Conservation (phyloP, 2,888 invertebrate species). For the Stomorhina lunata region DNA sequence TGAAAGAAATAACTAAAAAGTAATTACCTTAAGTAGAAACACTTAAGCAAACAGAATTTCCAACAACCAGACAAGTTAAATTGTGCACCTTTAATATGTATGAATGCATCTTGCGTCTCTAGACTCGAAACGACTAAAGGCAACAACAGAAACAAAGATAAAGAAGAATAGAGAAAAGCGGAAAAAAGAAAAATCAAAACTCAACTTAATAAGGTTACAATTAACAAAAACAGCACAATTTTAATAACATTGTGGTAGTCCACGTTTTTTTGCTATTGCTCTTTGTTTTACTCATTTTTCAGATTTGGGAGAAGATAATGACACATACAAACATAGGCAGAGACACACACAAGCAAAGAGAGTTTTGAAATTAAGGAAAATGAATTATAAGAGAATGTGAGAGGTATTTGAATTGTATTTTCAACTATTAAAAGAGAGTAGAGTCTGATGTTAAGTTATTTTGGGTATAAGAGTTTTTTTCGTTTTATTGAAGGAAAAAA, state of each 20-base stretch:
- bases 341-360: too few relatives aligned
- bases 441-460: not conserved
- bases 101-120: too few relatives aligned
- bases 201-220: constrained; percentile 50
- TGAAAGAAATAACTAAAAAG: not conserved
- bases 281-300: not conserved
- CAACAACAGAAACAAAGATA: constrained; percentile 1
- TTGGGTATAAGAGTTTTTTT: constrained; percentile 38
- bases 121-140: not conserved
- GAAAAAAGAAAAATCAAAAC: constrained; percentile 29
- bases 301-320: too few relatives aligned
- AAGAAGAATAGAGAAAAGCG: not conserved
- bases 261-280: constrained; percentile 47
- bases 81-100: constrained; percentile 13
- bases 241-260: constrained; percentile 62
- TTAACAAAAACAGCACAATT: constrained; percentile 48
- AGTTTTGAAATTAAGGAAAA: too few relatives aligned
- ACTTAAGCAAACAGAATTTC: constrained; percentile 1
- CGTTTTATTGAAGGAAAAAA: not conserved
- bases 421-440: not conserved
- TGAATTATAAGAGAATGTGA: not conserved
- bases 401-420: not conserved
- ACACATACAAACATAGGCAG: not conserved
- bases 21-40: not conserved
- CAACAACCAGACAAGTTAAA: constrained; percentile 4